Conservation (phyloP, 2,888 invertebrate genomes). For the Neocrepidodera transversa region DNA sequence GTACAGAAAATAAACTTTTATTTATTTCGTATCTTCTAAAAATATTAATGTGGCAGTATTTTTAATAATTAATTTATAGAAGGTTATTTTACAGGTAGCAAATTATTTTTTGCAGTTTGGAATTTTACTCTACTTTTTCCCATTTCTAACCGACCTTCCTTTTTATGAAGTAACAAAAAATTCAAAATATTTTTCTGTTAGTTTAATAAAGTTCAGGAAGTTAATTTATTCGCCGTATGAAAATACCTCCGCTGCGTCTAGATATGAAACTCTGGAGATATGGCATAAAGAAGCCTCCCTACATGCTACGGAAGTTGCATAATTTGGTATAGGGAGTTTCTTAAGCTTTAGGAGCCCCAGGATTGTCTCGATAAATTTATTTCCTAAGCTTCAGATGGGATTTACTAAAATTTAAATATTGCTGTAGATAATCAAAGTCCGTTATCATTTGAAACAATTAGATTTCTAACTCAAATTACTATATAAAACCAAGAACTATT, state of each 20-base stretch:
- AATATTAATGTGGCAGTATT: too few relatives aligned
- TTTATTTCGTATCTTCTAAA: too few relatives aligned
- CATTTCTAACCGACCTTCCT: too few relatives aligned
- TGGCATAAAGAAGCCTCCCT: constrained; percentile 25
- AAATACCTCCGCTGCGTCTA: constrained; percentile 28
- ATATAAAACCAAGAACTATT: background rate
- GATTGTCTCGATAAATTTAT: constrained; percentile 23
- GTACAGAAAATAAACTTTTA: too few relatives aligned
- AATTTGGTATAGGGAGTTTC: constrained; percentile 28
- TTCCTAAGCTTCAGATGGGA: constrained; percentile 13
- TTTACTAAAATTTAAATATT: constrained; percentile 34
- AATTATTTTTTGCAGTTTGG: too few relatives aligned
- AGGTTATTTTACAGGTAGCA: too few relatives aligned
- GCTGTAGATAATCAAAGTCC: too few relatives aligned
- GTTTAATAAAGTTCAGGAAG: constrained; percentile 31
- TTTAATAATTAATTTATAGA: too few relatives aligned
- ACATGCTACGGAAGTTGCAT: constrained; percentile 30
- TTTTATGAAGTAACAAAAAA: too few relatives aligned
- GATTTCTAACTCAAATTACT: constrained; percentile 13
- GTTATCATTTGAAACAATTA: constrained; percentile 9
- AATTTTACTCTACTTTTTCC: too few relatives aligned
- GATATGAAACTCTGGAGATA: constrained; percentile 30
- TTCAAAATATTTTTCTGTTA: constrained; percentile 26
- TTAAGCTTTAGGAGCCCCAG: constrained; percentile 13
- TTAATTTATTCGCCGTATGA: constrained; percentile 34